phyloP scores from a whole-genome alignment of 2,888 invertebrate genomes.

The Drosophila borborema region DNA sequence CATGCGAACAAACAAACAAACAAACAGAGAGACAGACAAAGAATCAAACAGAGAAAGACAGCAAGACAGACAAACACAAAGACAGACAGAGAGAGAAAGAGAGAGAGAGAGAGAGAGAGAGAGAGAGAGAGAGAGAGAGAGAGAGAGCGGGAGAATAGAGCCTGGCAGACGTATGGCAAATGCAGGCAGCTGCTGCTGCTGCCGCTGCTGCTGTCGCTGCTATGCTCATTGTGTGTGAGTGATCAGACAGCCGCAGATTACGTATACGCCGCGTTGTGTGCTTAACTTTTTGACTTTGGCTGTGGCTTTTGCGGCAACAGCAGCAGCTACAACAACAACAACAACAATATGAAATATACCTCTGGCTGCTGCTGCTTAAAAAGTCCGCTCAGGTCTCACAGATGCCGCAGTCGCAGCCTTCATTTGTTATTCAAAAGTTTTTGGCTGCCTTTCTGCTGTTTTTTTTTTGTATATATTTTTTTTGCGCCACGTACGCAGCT shows the following conservation, averaged over 20 bases:
- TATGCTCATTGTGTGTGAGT: constrained; percentile 52
- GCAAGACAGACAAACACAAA: background rate
- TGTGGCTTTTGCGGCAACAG: constrained; percentile 55
- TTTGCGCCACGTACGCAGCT: constrained; percentile 40
- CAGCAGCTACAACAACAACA: constrained; percentile 14
- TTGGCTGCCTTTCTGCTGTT: constrained; percentile 44
- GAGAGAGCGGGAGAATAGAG: background rate
- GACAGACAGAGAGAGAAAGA: constrained; percentile 4
- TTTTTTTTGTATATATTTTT: constrained; percentile 19
- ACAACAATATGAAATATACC: constrained; percentile 42
- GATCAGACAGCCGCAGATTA: constrained; percentile 76
- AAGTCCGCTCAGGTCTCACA: constrained; percentile 75
- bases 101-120: constrained; percentile 7
- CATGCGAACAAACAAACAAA: constrained; percentile 61
- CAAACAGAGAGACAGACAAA: constrained; percentile 34
- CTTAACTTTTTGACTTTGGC: constrained; percentile 77
- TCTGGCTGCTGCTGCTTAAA: constrained; percentile 52
- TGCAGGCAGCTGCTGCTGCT: constrained; percentile 32
- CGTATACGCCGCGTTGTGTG: constrained; percentile 76
- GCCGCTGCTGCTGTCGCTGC: constrained; percentile 22
- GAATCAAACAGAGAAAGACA: constrained; percentile 3
- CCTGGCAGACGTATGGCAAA: constrained; percentile 29
- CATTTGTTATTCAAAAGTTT: constrained; percentile 82
- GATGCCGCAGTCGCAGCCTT: constrained; percentile 68
- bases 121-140: constrained; percentile 5